Evolutionary conservation across 2,113 vertebrate genomes (phyloP).

Genomic region (Campylorhamphus procurvoides): DNA sequence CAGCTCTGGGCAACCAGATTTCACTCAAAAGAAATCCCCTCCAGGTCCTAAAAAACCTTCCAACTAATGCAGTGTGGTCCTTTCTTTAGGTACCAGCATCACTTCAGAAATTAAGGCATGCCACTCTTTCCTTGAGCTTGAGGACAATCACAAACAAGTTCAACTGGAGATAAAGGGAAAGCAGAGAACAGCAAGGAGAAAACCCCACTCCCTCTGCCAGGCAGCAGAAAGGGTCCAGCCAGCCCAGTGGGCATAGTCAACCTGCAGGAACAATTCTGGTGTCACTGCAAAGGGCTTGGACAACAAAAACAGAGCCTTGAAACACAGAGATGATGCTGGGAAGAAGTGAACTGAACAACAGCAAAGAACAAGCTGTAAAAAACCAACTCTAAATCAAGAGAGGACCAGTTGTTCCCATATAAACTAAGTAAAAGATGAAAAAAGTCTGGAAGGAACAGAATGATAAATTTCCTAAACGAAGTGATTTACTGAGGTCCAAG

Average conservation of each 20-base stretch:
- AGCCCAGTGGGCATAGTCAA: not conserved
- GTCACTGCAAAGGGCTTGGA: not conserved
- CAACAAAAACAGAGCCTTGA: not conserved
- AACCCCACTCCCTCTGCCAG: not conserved
- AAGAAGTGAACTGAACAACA: not conserved
- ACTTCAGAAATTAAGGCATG: not conserved
- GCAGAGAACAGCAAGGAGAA: not conserved
- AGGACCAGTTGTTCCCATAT: not conserved
- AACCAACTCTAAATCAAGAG: not conserved
- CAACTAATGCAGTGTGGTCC: accelerated
- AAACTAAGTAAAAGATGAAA: not conserved
- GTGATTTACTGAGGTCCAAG: not conserved
- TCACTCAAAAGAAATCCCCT: not conserved
- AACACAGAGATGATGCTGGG: not conserved
- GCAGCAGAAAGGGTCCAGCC: not conserved
- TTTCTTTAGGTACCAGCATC: not conserved
- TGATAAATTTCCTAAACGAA: not conserved
- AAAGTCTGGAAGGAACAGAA: not conserved
- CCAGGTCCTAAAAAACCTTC: not conserved
- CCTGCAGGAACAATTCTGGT: not conserved
- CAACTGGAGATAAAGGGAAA: not conserved
- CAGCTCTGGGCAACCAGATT: not conserved
- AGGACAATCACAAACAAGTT: not conserved
- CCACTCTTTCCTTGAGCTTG: not conserved
- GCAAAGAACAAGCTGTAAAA: not conserved